These are phyloP conservation scores for Melanotaenia parkinsoni DNA, from an alignment of 2,797 vertebrate genomes.

Conservation along the genomic window DNA sequence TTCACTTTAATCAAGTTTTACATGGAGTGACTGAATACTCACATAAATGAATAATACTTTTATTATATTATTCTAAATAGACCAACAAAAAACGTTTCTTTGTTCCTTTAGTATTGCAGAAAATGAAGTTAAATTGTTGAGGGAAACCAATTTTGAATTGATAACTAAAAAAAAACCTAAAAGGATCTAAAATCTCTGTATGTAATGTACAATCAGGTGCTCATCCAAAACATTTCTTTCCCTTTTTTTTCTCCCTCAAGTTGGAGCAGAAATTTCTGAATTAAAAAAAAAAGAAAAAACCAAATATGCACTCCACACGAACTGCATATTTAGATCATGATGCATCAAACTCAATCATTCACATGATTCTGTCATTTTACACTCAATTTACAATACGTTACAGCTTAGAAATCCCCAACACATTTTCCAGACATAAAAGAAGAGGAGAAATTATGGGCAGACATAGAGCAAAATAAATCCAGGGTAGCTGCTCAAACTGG, in stretches of 20 bases:
- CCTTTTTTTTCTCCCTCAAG: conserved; percentile 37
- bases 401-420: conserved; percentile 61
- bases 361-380: conserved; percentile 70
- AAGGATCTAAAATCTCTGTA: background rate
- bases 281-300: conserved; percentile 13
- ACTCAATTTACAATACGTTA: conserved; percentile 68
- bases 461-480: conserved; percentile 50
- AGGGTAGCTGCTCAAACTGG: conserved; percentile 27
- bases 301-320: conserved; percentile 54
- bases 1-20: background rate
- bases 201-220: background rate
- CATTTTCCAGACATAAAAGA: conserved; percentile 64
- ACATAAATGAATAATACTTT: background rate
- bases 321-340: conserved; percentile 70
- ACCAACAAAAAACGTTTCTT: background rate
- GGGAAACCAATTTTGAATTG: background rate
- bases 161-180: background rate
- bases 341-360: conserved; percentile 60
- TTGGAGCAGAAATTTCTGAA: conserved; percentile 46
- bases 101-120: background rate
- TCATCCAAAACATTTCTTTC: background rate
- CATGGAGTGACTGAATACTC: background rate
- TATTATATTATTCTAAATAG: background rate
- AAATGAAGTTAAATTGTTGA: background rate
- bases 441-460: conserved; percentile 45